Evolutionary conservation across 2,888 invertebrate genomes (phyloP).

Genomic region (Sinodicranocentrus sp.): DNA sequence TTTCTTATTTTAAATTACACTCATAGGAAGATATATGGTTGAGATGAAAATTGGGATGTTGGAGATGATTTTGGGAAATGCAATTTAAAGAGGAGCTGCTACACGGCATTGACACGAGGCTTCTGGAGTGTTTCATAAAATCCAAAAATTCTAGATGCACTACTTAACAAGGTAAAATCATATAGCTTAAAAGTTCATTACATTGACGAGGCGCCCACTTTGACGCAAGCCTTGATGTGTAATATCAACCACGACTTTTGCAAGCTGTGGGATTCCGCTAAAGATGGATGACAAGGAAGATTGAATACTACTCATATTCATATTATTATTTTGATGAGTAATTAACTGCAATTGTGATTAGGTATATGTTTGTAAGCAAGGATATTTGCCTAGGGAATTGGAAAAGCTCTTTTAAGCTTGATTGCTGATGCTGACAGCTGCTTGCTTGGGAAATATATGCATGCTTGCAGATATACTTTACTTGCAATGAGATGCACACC

Average conservation of each 20-base stretch:
- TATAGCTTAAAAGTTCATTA: too few relatives aligned
- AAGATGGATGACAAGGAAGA: too few relatives aligned
- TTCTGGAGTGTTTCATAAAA: too few relatives aligned
- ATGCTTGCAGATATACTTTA: too few relatives aligned
- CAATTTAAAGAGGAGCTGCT: too few relatives aligned
- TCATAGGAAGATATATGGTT: conserved; percentile 15
- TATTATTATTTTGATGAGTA: conserved; percentile 62
- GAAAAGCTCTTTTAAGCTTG: conserved; percentile 47
- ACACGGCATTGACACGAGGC: too few relatives aligned
- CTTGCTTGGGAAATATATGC: conserved; percentile 43
- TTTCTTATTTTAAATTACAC: conserved; percentile 18
- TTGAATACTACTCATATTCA: conserved; percentile 31
- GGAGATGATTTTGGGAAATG: background rate
- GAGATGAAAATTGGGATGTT: conserved; percentile 1
- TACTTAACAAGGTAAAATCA: too few relatives aligned
- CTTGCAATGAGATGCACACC: conserved; percentile 3
- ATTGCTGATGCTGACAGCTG: conserved; percentile 61
- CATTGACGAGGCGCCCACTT: too few relatives aligned
- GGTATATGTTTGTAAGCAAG: conserved; percentile 30
- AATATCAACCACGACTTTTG: too few relatives aligned
- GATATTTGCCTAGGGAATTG: conserved; percentile 45
- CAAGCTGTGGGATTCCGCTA: too few relatives aligned
- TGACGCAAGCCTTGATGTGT: too few relatives aligned
- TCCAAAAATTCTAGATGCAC: too few relatives aligned
- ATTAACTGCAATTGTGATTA: conserved; percentile 49